Evolutionary conservation across 2,888 invertebrate genomes (phyloP).

Genomic region (Diadegma fenestrale): DNA sequence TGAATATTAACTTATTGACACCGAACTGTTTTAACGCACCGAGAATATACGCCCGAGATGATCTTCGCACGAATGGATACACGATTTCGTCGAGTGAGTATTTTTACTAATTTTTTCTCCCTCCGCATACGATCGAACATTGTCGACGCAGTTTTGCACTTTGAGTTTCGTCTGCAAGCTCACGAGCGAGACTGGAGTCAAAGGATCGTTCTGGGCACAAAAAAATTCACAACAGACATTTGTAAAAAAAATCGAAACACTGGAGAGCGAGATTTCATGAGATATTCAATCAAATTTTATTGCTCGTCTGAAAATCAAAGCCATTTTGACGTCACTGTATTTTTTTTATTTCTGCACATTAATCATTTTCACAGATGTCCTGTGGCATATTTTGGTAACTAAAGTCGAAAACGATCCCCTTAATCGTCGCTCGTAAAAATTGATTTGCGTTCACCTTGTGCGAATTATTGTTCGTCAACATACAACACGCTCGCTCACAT

Average conservation of each 20-base stretch:
- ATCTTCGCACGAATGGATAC: slow-evolving; percentile 60
- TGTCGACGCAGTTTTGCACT: background rate
- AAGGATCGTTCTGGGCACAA: background rate
- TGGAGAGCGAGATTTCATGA: background rate
- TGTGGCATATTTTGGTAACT: slow-evolving; percentile 15
- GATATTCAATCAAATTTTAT: background rate
- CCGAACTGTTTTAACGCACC: slow-evolving; percentile 3
- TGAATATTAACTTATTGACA: slow-evolving; percentile 18
- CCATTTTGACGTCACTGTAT: background rate
- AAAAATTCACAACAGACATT: background rate
- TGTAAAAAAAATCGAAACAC: background rate
- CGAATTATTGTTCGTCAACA: slow-evolving; percentile 34
- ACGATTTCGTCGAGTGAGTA: slow-evolving; percentile 59
- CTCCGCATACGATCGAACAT: too few species aligned
- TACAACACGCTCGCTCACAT: background rate
- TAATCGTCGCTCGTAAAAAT: slow-evolving; percentile 38
- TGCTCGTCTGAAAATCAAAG: background rate
- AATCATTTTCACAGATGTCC: slow-evolving; percentile 10
- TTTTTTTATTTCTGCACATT: slow-evolving; percentile 9
- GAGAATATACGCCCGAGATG: slow-evolving; percentile 27
- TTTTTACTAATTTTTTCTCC: slow-evolving; percentile 9
- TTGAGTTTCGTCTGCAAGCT: background rate
- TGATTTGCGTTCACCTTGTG: slow-evolving; percentile 49
- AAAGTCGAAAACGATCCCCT: slow-evolving; percentile 9
- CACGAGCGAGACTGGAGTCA: background rate